These are phyloP conservation scores for Pangasius krempfi DNA, from an alignment of 2,797 vertebrate species.

Conservation along the genomic window DNA sequence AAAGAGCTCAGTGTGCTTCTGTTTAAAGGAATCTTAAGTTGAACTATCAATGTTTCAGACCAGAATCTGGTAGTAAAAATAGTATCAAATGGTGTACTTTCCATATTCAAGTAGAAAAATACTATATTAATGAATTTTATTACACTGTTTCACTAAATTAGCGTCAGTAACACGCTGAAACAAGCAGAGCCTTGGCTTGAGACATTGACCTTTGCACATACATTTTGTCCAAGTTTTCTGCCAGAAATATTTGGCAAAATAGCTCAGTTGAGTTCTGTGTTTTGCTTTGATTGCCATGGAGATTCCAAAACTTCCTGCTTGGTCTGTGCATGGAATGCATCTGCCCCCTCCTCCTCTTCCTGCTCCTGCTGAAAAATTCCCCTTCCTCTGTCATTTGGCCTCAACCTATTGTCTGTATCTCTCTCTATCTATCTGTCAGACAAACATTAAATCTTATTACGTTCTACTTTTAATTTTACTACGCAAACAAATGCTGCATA, in stretches of 20 bases:
- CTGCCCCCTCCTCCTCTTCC: slow-evolving; percentile 59
- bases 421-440: slow-evolving; percentile 17
- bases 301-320: slow-evolving; percentile 81
- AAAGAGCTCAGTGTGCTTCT: not conserved
- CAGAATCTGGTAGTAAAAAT: not conserved
- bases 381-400: slow-evolving; percentile 10
- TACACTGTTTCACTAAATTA: not conserved
- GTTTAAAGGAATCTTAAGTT: not conserved
- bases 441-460: slow-evolving; percentile 1
- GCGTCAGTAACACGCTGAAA: slow-evolving; percentile 7
- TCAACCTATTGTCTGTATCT: slow-evolving; percentile 21
- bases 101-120: not conserved
- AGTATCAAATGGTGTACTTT: not conserved
- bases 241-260: slow-evolving; percentile 73
- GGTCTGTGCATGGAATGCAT: slow-evolving; percentile 71
- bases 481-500: not conserved
- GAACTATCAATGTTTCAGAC: not conserved
- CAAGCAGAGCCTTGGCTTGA: slow-evolving; percentile 30
- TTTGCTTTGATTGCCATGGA: slow-evolving; percentile 78
- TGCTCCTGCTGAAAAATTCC: slow-evolving; percentile 39
- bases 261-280: slow-evolving; percentile 67
- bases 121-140: not conserved
- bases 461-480: not conserved
- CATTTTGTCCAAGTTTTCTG: slow-evolving; percentile 61
- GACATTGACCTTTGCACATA: slow-evolving; percentile 56